A percentile compares a stretch with the other conserved stretches of the same genome.
Evolutionary conservation across 2,113 vertebrate genomes (phyloP).

Genomic region (Malurus melanocephalus): DNA sequence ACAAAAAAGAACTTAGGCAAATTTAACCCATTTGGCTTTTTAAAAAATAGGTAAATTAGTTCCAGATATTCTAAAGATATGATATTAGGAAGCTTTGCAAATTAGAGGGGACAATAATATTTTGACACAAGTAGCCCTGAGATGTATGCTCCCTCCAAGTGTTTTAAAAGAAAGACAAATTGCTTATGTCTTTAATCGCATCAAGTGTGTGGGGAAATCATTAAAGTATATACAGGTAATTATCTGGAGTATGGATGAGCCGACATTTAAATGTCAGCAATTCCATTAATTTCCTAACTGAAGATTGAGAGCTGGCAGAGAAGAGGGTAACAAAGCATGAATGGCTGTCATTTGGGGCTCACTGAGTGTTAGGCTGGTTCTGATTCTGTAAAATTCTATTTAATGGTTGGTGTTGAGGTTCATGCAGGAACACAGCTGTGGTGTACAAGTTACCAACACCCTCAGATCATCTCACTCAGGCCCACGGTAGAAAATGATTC

Average conservation of each 20-base stretch:
- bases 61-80: background rate
- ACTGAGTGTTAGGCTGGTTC: background rate
- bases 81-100: background rate
- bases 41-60: background rate
- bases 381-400: background rate
- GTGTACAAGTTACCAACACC: background rate
- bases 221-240: background rate
- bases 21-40: background rate
- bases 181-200: background rate
- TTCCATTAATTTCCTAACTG: background rate
- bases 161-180: background rate
- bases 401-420: too few species aligned
- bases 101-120: background rate
- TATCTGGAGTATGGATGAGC: background rate
- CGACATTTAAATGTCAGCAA: background rate
- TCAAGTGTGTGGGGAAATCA: background rate
- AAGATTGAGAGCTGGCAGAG: background rate
- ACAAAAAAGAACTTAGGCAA: background rate
- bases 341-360: background rate
- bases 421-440: background rate
- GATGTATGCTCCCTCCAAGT: background rate
- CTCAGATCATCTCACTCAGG: background rate
- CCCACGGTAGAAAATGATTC: background rate
- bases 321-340: background rate
- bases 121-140: background rate